Base-by-base conservation (phyloP, 2,797 vertebrate species). In the Danionella dracula region DNA sequence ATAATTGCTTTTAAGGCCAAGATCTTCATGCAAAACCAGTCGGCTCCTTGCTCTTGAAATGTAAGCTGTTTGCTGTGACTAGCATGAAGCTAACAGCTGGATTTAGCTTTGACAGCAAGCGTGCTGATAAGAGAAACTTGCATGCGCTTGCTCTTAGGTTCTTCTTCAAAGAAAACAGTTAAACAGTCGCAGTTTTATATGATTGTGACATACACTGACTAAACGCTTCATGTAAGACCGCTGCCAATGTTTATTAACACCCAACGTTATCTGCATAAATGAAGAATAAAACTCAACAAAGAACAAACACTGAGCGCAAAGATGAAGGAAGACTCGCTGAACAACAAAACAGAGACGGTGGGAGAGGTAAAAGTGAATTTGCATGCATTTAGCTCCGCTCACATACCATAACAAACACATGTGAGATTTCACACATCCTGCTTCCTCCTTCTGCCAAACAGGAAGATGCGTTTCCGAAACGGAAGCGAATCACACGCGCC, bases 401-500 rank as follows among this genome's bases (percentile, higher is more conserved):
- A 90, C 90, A 78, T 84, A 88, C 85, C 85, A 84, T 84, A 50
- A 75, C 76, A 57, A 67, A 76, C 79, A 72, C 35, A 62, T 67
- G 81, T 83, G 69, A 77, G 66, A 46, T 73, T 46, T 76, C 67
- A 70, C 75, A 67, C 73, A 76, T 77, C 78, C 66, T 75, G 80
- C 83, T 84, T 89, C 87, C 86, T 83, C 27, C 19, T 32, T 75
- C 62, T 49, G 32, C 64, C 59, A 64, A 68, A 68, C 54, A 56
- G 71, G 71, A 73, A 68, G 65, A 21, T 21, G 63, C 59, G n/a
- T 17, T n/a, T 10, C 46, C 5, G 78, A 76, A 68, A 15, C 68
- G 70, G 61, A 86, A 82, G 79, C 84, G 87, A 84, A 83, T 82
- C 79, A 84, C 82, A 86, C 83, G 83, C 83, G 68, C 45, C 8